Evolutionary conservation across 2,113 vertebrate genomes (phyloP).

Genomic region (Zosterops lateralis): DNA sequence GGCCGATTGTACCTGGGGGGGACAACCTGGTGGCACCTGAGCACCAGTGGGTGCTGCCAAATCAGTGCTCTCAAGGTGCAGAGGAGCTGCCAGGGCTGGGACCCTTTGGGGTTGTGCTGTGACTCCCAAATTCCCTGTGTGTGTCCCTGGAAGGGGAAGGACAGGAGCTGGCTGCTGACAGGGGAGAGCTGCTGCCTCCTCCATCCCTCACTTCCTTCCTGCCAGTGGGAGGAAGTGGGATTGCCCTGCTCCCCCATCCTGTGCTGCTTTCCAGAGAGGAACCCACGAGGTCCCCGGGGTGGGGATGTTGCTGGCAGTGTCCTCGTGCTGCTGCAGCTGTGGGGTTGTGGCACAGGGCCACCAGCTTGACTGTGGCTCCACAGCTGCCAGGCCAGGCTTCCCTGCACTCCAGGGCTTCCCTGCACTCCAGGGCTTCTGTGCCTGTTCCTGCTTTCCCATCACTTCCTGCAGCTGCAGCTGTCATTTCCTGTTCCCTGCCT

Average conservation of each 20-base stretch:
- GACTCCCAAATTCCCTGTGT: background rate
- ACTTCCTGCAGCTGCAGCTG: background rate
- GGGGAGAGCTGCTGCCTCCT: background rate
- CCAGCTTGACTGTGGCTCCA: background rate
- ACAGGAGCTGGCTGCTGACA: background rate
- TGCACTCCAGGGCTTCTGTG: rapidly evolving
- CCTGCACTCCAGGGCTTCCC: background rate
- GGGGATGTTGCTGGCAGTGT: too few relatives aligned
- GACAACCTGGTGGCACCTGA: background rate
- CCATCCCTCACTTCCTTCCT: background rate
- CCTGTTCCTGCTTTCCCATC: background rate
- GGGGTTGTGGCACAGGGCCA: background rate
- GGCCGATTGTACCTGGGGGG: rapidly evolving
- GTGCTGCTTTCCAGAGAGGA: background rate
- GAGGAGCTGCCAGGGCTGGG: background rate
- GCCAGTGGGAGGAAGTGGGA: background rate
- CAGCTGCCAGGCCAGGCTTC: background rate
- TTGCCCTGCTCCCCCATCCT: background rate
- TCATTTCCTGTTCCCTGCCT: background rate
- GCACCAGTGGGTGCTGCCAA: background rate
- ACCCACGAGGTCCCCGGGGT: rapidly evolving
- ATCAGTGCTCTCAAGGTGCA: background rate
- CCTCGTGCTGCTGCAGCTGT: rapidly evolving
- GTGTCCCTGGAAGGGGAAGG: background rate
- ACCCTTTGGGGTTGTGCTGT: rapidly evolving